Evolutionary conservation across 1,140 invertebrate species (phyloP).

Genomic region (Ctenoplectra terminalis): DNA sequence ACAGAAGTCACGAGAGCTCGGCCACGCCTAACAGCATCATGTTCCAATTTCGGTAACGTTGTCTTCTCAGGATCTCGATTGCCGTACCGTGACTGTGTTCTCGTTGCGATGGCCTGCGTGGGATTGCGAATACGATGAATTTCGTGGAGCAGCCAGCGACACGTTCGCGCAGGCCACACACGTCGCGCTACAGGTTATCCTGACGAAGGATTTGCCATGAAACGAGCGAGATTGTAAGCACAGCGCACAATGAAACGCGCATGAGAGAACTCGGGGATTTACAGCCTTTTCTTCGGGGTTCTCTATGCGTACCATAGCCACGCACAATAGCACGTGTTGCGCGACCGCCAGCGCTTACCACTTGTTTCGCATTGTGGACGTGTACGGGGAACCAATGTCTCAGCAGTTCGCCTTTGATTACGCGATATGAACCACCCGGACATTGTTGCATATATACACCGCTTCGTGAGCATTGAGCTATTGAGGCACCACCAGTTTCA

Average conservation of each 20-base stretch:
- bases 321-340: conserved; percentile 71
- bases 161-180: conserved; percentile 68
- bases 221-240: conserved; percentile 73
- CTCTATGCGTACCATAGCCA: conserved; percentile 56
- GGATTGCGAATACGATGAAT: conserved; percentile 75
- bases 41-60: conserved; percentile 31
- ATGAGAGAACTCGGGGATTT: conserved; percentile 71
- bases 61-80: conserved; percentile 43
- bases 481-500: conserved; percentile 54
- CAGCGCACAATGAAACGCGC: conserved; percentile 70
- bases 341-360: conserved; percentile 64
- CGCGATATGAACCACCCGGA: conserved; percentile 62
- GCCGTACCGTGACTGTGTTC: conserved; percentile 34
- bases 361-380: conserved; percentile 65
- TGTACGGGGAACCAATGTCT: conserved; percentile 63
- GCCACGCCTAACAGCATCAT: conserved; percentile 52
- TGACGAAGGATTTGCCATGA: conserved; percentile 67
- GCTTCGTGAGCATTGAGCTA: conserved; percentile 56
- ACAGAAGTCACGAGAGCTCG: conserved; percentile 4
- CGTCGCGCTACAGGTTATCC: conserved; percentile 71
- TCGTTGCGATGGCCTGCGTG: conserved; percentile 70
- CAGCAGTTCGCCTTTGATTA: conserved; percentile 65
- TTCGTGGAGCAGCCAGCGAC: conserved; percentile 64
- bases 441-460: conserved; percentile 40
- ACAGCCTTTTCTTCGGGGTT: conserved; percentile 71